These are phyloP conservation scores for Cordylochernes scorpioides DNA, from an alignment of 2,888 invertebrate species.

Conservation along the genomic window DNA sequence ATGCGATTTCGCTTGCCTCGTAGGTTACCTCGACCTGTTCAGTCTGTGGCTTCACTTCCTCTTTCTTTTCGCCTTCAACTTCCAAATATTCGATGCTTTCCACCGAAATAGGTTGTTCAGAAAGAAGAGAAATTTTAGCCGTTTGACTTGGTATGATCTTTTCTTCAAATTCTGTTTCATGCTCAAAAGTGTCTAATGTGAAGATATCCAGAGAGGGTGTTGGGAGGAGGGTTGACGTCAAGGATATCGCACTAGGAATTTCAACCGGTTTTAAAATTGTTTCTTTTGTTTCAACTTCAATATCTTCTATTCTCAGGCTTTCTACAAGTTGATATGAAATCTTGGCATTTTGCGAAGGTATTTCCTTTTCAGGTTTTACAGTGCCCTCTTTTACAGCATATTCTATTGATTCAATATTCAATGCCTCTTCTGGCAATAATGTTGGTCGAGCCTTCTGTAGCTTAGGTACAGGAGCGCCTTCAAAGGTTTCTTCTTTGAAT, in stretches of 20 bases:
- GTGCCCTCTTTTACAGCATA: conserved; percentile 5
- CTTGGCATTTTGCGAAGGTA: conserved; percentile 3
- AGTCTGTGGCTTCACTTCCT: too few relatives aligned
- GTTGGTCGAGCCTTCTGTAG: conserved; percentile 2
- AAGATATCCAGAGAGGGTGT: too few relatives aligned
- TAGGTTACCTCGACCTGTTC: too few relatives aligned
- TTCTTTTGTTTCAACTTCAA: conserved; percentile 4
- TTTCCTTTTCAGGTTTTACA: conserved; percentile 1
- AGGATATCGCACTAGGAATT: too few relatives aligned
- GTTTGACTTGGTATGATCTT: too few relatives aligned
- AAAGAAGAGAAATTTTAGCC: too few relatives aligned
- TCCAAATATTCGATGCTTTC: too few relatives aligned
- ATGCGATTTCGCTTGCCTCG: conserved; percentile 5
- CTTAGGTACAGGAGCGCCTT: conserved; percentile 1
- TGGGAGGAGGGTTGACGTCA: too few relatives aligned
- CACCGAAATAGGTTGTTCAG: too few relatives aligned
- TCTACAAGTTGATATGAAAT: conserved; percentile 2
- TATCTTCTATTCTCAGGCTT: conserved; percentile 7
- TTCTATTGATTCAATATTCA: conserved; percentile 5
- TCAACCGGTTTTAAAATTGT: conserved; percentile 3
- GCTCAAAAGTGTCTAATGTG: too few relatives aligned
- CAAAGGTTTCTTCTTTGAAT: conserved; percentile 6
- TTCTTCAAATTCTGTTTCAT: too few relatives aligned
- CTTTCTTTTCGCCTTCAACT: too few relatives aligned
- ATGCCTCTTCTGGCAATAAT: conserved; percentile 5